Evolutionary conservation across 2,797 vertebrate genomes (phyloP), one percentile per base, ranked within the genome.

Genomic region (Pelochelys cantorii): DNA sequence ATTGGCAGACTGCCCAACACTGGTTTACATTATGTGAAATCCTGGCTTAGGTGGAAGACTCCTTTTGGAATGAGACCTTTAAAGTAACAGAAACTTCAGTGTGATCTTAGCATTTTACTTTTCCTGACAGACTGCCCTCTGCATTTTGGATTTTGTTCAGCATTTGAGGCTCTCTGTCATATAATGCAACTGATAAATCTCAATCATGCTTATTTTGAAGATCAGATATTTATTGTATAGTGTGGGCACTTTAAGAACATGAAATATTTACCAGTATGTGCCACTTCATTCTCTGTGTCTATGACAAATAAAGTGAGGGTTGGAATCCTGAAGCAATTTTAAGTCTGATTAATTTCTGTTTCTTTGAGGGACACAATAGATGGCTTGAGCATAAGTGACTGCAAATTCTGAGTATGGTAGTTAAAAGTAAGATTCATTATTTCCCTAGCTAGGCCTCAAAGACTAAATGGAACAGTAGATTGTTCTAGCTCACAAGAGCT

Each of bases 391-490:
- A 15, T 20, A 83, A 14, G 34, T 25, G 34, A 54, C 60, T 20
- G 15, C 79, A 42, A 90, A 48, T 59, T 22, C 6, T 1, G 37
- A n/a, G 2, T 60, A 79, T 11, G 29, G 37, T 48, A 23, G 12
- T 25, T 42, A 23, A 27, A 56, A 37, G 0, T 1, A 2, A 59
- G 60, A 54, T 0, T 85, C 25, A 23, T 31, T 14, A 0, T 0
- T 0, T 53, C 0, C 0, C 55, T 22, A 42, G 71, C 2, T 56
- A 57, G 22, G 7, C 7, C 34, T 75, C 17, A 71, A 23, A 22
- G 27, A 22, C 10, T 2, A 31, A 9, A 3, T 1, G 71, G 23
- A 85, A 7, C 20, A 53, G 54, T 3, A 42, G 85, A 86, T 79
- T 5, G 60, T 83, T 65, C 0, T 8, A 57, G 60, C 84, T 54